Evolutionary conservation across 64 coral and sea anemone species (phyloP).

Genomic region (Montipora sp.): DNA sequence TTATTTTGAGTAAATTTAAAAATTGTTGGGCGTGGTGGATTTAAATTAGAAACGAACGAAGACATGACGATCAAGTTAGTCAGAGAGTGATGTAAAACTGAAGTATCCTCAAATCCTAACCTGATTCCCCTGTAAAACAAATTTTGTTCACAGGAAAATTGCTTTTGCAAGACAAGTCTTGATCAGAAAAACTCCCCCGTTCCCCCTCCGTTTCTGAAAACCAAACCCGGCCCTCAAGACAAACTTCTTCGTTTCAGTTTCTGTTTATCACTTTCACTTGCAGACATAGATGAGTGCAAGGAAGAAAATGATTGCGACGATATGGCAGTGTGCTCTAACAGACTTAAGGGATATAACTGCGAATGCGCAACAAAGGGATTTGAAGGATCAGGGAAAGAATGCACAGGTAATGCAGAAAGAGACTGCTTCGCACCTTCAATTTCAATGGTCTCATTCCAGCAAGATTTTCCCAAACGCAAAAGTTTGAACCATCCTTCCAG

Average conservation of each 20-base stretch:
- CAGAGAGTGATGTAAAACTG: too few relatives aligned
- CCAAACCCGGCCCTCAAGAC: too few relatives aligned
- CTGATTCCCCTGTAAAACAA: too few relatives aligned
- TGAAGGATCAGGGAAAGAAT: not conserved
- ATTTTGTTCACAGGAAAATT: too few relatives aligned
- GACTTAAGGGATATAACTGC: not conserved
- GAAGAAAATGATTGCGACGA: conserved; percentile 39
- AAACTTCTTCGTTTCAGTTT: too few relatives aligned
- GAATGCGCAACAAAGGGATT: not conserved
- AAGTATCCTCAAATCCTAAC: too few relatives aligned
- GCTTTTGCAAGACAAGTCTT: too few relatives aligned
- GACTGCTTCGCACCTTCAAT: not conserved
- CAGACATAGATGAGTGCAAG: conserved; percentile 4
- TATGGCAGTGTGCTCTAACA: not conserved
- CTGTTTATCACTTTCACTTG: not conserved
- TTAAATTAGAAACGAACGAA: too few relatives aligned
- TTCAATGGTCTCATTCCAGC: not conserved
- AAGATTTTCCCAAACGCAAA: not conserved
- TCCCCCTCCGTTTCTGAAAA: too few relatives aligned
- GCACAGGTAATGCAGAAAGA: not conserved
- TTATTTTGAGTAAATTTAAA: too few relatives aligned
- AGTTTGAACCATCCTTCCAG: not conserved
- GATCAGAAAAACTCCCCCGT: too few relatives aligned
- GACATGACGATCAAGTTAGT: not conserved
- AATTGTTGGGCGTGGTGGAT: too few relatives aligned